Base-by-base conservation (phyloP, 2,113 vertebrate genomes). In the Aegypius monachus region DNA sequence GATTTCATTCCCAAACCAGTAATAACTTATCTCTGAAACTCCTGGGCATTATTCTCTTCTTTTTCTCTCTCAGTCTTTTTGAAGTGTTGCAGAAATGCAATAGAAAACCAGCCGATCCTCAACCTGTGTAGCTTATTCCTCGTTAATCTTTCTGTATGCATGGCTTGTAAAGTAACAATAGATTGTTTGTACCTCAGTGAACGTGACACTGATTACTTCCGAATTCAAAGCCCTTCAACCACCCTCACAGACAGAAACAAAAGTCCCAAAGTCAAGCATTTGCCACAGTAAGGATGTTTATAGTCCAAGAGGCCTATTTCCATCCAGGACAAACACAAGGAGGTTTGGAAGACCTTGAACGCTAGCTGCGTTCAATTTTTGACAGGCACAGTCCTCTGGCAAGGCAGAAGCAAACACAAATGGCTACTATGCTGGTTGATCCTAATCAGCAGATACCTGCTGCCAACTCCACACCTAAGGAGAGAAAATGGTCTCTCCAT, bases 381-480 rank as follows among this genome's bases (percentile, higher is more conserved):
- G 94, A 94, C 95, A 96, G 88, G 71, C 66, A 79, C 77, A 80
- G 68, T 88, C 58, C 73, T 73, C 40, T 82, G 42, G 74, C 62
- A 89, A 75, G 65, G 88, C 78, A 82, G 88, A 81, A 90, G 82
- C 82, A 97, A 97, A 96, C 87, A 94, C 48, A 56, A 97, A 90
- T 82, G 90, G 94, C 92, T 96, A 94, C 94, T 90, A 45, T 13
- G 29, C 13, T 16, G 38, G 19, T 80, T 93, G 81, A 10, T 78
- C 94, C 72, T 63, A 80, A 95, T 75, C 95, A 93, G 91, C 95
- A 93, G 90, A 81, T 93, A 95, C 94, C 83, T 88, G 81, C 95
- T 95, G 90, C 91, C 82, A 95, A 85, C 85, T 79, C 88, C n/a
- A 38, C 73, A 92, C 81, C 75, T 96, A 79, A 94, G 70, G 25